Percentiles rank a stretch among this genome's conserved stretches.
Conservation (phyloP, 2,888 invertebrate species). For the Oxystoma pomonae region DNA sequence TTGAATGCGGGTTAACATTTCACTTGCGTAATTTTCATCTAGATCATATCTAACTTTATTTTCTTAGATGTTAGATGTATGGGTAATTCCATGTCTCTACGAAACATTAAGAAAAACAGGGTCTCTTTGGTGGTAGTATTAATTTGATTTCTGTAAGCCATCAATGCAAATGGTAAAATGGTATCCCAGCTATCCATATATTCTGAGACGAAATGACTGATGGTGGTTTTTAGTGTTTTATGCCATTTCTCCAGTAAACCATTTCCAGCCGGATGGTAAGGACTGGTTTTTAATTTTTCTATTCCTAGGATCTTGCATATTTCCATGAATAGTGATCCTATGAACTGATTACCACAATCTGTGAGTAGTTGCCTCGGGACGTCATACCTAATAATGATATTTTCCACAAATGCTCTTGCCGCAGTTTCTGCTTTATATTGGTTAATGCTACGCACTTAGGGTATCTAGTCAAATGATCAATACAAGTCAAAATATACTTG, state of each 20-base stretch:
- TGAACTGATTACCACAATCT: conserved; percentile 33
- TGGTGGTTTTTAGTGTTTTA: conserved; percentile 29
- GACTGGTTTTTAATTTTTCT: conserved; percentile 28
- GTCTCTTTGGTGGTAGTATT: conserved; percentile 26
- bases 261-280: conserved; percentile 35
- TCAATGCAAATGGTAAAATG: conserved; percentile 31
- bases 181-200: conserved; percentile 33
- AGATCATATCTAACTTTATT: conserved; percentile 11
- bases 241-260: conserved; percentile 36
- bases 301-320: conserved; percentile 30
- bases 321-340: conserved; percentile 29
- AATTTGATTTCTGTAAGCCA: conserved; percentile 25
- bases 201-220: conserved; percentile 30
- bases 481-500: conserved; percentile 34
- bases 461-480: too few relatives aligned
- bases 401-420: too few relatives aligned
- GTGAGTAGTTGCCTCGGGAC: conserved; percentile 26
- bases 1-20: conserved; percentile 8
- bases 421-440: too few relatives aligned
- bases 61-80: conserved; percentile 20
- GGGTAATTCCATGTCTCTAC: conserved; percentile 28
- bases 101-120: conserved; percentile 28
- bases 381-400: not conserved
- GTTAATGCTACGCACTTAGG: conserved; percentile 33
- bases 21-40: conserved; percentile 12